Base-by-base conservation (phyloP, 2,113 vertebrate species). In the Cinclus cinclus region DNA sequence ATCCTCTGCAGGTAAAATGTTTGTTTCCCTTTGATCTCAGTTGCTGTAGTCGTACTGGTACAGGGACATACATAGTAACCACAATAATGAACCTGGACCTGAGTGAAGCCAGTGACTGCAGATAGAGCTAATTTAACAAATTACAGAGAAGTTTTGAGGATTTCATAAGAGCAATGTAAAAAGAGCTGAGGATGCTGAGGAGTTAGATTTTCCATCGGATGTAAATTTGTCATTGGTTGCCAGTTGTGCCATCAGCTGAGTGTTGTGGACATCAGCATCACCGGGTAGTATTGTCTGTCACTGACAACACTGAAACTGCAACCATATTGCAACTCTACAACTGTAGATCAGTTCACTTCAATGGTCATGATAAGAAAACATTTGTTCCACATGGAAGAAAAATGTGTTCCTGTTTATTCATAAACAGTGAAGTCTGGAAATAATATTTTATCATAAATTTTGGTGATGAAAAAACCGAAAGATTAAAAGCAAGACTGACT, bases 201-300 rank as follows among this genome's bases (percentile, higher is more conserved):
- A 73, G 17, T 30, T 87, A 64, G 13, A 73, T 76, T 30, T 52
- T 64, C 15, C 28, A 39, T 11, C 15, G n/a, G 49, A 22, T 50
- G 2, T 2, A 1, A n/a, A 6, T 41, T 41, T 83, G 62, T 60
- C 11, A 7, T 14, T 76, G 64, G 16, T 31, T 81, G 52, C 50
- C 59, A 89, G 0, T 49, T 50, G 42, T 55, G 49, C 47, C 23
- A 2, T 18, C 0, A 2, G 7, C 53, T 47, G 19, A 4, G 0
- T 60, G 53, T 8, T 28, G 5, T 44, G 49, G 58, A 27, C 44
- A 20, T 76, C 49, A 44, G 4, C 25, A 28, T 80, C 31, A 15
- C 2, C 1, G 59, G 64, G 18, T 4, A 10, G 6, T 58, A 9
- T 39, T 76, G 30, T 73, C 69, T 9, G 33, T 44, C 86, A 60